Percentiles rank a stretch among this genome's conserved stretches.
These are phyloP conservation scores for Patagioenas fasciata DNA, from an alignment of 2,113 vertebrate species.

Conservation along the genomic window DNA sequence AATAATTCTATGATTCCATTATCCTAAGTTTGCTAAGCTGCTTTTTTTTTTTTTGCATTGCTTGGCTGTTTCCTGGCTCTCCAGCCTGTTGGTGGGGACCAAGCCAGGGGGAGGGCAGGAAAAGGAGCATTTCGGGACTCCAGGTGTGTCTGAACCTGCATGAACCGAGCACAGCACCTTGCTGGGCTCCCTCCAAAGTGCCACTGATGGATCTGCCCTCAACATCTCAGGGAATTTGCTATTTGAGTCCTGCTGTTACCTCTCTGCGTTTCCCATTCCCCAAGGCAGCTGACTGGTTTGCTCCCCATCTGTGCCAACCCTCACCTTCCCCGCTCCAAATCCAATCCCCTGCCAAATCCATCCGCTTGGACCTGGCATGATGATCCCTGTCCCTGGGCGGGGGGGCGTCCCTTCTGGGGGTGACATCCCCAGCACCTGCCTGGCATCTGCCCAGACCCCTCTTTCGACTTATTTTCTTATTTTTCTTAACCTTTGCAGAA, in stretches of 20 bases:
- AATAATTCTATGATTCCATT: too few relatives aligned
- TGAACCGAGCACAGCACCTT: background rate
- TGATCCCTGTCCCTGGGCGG: rapidly evolving
- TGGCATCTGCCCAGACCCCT: background rate
- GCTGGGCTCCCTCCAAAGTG: background rate
- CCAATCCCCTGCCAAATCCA: background rate
- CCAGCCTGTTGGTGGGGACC: too few relatives aligned
- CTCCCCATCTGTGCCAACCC: background rate
- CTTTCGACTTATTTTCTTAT: background rate
- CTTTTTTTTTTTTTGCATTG: rapidly evolving
- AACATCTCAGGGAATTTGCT: background rate
- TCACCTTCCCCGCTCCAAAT: rapidly evolving
- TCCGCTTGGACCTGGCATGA: rapidly evolving
- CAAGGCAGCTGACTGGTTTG: background rate
- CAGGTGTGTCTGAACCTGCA: background rate
- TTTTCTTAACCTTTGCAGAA: background rate
- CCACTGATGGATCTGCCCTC: rapidly evolving
- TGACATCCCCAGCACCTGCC: background rate
- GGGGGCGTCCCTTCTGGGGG: background rate
- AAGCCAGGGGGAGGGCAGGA: background rate
- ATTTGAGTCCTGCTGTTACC: background rate
- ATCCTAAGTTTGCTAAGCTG: background rate
- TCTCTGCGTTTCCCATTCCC: background rate
- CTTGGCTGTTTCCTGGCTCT: background rate
- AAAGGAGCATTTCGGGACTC: rapidly evolving